These are phyloP conservation scores for Carollia perspicillata DNA, from an alignment of 2,113 vertebrate genomes.

Conservation along the genomic window DNA sequence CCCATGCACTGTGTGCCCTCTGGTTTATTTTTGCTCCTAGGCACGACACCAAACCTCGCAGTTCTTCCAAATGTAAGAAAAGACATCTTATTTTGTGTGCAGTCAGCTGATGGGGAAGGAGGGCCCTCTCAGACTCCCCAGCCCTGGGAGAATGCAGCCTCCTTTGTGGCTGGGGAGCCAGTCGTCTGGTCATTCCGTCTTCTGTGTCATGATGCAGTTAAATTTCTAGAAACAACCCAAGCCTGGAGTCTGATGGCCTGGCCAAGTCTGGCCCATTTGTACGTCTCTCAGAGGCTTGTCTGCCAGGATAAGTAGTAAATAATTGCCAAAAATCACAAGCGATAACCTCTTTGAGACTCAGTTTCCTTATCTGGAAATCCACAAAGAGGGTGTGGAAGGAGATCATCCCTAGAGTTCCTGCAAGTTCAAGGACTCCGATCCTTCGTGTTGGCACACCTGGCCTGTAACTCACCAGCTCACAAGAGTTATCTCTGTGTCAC, in stretches of 20 bases:
- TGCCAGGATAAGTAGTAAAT: neutral
- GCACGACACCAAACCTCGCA: neutral
- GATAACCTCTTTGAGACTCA: neutral
- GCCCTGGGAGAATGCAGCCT: neutral
- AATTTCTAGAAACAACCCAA: constrained; percentile 62
- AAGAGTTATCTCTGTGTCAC: neutral
- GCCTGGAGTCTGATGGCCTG: constrained; percentile 15
- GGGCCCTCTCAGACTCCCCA: neutral
- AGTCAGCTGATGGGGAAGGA: neutral
- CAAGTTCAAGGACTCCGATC: neutral
- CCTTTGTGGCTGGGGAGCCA: neutral
- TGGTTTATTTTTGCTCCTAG: neutral
- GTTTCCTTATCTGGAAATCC: constrained; percentile 39
- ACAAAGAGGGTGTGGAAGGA: neutral
- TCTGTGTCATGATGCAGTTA: constrained; percentile 15
- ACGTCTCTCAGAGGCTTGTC: neutral
- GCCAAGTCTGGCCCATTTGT: neutral
- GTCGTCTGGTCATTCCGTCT: neutral
- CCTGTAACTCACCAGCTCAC: neutral
- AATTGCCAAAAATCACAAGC: neutral
- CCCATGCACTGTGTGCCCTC: neutral
- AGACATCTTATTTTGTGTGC: neutral
- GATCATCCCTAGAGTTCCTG: neutral
- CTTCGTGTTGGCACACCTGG: neutral
- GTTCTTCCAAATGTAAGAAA: neutral